These are phyloP conservation scores for Psittacula echo DNA, from an alignment of 2,797 vertebrate genomes.

Conservation along the genomic window DNA sequence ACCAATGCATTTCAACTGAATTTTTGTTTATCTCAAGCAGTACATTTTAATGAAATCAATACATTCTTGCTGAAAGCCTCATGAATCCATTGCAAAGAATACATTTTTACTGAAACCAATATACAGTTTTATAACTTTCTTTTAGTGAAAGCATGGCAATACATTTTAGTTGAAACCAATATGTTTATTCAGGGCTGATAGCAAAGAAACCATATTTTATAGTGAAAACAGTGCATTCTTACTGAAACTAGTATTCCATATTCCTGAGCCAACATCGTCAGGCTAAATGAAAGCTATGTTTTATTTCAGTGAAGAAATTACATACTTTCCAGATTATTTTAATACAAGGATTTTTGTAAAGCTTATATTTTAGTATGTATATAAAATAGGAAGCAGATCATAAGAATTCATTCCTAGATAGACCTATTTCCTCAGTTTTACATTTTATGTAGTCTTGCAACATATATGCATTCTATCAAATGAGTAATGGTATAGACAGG, in stretches of 20 bases:
- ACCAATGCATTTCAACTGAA: slow-evolving; percentile 81
- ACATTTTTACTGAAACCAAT: slow-evolving; percentile 77
- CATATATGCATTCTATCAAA: background rate
- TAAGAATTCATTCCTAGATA: background rate
- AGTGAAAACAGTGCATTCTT: slow-evolving; percentile 69
- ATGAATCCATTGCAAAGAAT: slow-evolving; percentile 77
- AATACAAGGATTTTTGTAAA: slow-evolving; percentile 48
- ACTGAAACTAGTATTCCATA: slow-evolving; percentile 69
- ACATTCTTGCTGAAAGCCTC: slow-evolving; percentile 80
- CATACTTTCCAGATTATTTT: slow-evolving; percentile 49
- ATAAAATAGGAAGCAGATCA: slow-evolving; percentile 22
- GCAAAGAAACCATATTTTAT: slow-evolving; percentile 66
- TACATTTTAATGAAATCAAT: slow-evolving; percentile 85
- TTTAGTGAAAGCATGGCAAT: slow-evolving; percentile 74
- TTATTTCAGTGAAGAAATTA: slow-evolving; percentile 63
- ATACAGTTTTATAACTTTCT: slow-evolving; percentile 76
- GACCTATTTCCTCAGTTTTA: background rate
- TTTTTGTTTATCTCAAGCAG: slow-evolving; percentile 82
- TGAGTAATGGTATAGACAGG: background rate
- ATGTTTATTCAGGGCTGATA: slow-evolving; percentile 73
- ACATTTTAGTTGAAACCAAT: slow-evolving; percentile 77
- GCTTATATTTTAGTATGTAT: slow-evolving; percentile 25
- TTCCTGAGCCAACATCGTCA: slow-evolving; percentile 49
- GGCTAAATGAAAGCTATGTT: slow-evolving; percentile 64
- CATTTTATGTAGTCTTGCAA: slow-evolving; percentile 17